Base-by-base conservation (phyloP, 2,797 vertebrate species). In the Sardinella longiceps region DNA sequence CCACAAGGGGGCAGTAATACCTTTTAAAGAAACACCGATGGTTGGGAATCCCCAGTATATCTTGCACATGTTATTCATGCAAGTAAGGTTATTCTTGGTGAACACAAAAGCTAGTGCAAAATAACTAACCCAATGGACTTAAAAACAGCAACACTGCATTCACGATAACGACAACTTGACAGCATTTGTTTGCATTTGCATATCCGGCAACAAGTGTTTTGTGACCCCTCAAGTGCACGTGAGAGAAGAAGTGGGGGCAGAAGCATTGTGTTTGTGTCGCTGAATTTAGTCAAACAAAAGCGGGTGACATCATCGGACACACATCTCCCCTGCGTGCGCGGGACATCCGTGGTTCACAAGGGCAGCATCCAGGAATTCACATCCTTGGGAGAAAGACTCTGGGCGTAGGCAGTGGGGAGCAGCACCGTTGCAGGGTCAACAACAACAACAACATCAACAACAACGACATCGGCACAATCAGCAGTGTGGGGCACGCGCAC, bases 311-410 rank as follows among this genome's bases (percentile, higher is more conserved):
- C 92, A 95, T 88, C 48, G 92, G 93, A 94, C 92, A 93, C 93
- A 94, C 92, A 93, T 93, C 18, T 77, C 37, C 33, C 33, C 90
- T 91, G 92, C 92, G 90, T 92, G 92, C 92, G 91, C 92, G 94
- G 95, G 95, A 95, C 94, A 95, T 95, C 94, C 93, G 92, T 89
- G 92, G 89, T 89, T 92, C 84, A 86, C 88, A 93, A 88, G 33
- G 70, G 90, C 93, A 92, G 93, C 88, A 94, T 95, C 94, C 95
- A 95, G 94, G 94, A 95, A 95, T 95, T 95, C 84, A 83, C 37
- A 77, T 77, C 82, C 39, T 53, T 56, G 25, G 58, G 84, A 92
- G 90, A 94, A 92, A 88, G 83, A 63, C 85, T 84, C 89, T 92
- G 94, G 94, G 94, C 91, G 89, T 82, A 82, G 88, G 58, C 60